Percentiles rank a stretch among this genome's conserved stretches.
Evolutionary conservation across 2,888 invertebrate species (phyloP).

Genomic region (Drosophila emarginata): DNA sequence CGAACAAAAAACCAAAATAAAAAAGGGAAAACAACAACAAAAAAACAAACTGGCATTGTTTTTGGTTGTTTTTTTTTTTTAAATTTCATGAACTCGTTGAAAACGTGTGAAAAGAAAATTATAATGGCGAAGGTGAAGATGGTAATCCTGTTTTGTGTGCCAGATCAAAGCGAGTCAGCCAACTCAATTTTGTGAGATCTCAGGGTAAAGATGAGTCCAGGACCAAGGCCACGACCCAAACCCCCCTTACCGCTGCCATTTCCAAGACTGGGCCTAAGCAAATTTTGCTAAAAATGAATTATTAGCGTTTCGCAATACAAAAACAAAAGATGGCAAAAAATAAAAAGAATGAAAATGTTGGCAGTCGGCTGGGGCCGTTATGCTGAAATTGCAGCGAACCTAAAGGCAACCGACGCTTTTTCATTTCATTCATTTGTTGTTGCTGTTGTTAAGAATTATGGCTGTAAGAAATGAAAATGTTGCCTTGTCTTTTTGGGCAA

Average conservation of each 20-base stretch:
- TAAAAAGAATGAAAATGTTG: slow-evolving; percentile 45
- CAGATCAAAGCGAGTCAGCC: slow-evolving; percentile 31
- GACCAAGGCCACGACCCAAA: slow-evolving; percentile 8
- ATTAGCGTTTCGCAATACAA: slow-evolving; percentile 61
- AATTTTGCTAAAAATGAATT: slow-evolving; percentile 77
- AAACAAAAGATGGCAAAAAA: slow-evolving; percentile 42
- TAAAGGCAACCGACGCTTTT: slow-evolving; percentile 21
- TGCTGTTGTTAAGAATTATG: slow-evolving; percentile 62
- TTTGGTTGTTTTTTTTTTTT: slow-evolving; percentile 52
- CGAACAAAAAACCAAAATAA: slow-evolving; percentile 8
- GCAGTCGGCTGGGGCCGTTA: slow-evolving; percentile 57
- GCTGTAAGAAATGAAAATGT: slow-evolving; percentile 60
- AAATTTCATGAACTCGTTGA: slow-evolving; percentile 68
- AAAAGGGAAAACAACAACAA: slow-evolving; percentile 7
- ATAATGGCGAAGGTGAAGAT: slow-evolving; percentile 23
- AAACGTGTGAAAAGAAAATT: slow-evolving; percentile 52
- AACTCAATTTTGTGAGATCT: slow-evolving; percentile 3
- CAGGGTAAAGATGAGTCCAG: slow-evolving; percentile 24
- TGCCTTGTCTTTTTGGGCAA: slow-evolving; percentile 23
- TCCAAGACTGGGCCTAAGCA: slow-evolving; percentile 36
- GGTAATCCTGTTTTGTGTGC: slow-evolving; percentile 56
- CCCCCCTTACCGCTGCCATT: not conserved
- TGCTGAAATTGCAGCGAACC: slow-evolving; percentile 55
- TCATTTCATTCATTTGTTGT: slow-evolving; percentile 23
- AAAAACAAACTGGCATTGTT: slow-evolving; percentile 39